A percentile compares a stretch with the other conserved stretches of the same genome.
Evolutionary conservation across 2,113 vertebrate species (phyloP).

Genomic region (Pithys albifrons): DNA sequence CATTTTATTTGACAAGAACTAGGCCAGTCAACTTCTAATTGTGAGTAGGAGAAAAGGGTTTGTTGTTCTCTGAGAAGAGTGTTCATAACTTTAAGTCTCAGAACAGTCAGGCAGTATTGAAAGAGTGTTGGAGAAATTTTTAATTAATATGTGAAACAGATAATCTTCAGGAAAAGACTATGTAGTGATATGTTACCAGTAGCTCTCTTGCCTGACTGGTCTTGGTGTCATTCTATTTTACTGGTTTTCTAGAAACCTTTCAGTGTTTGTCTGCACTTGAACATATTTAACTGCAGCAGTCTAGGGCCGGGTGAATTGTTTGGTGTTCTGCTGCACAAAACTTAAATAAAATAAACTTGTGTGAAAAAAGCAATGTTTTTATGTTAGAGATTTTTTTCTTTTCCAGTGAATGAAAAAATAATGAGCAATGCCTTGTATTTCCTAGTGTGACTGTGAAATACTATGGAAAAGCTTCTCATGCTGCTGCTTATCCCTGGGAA

Average conservation of each 20-base stretch:
- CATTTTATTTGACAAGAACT: neutral
- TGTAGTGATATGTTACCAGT: neutral
- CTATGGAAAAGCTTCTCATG: conserved; percentile 86
- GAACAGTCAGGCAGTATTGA: neutral
- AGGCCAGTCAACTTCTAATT: neutral
- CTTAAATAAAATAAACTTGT: neutral
- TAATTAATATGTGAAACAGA: neutral
- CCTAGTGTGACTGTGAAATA: conserved; percentile 88
- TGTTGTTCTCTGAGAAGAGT: neutral
- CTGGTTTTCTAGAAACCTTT: neutral
- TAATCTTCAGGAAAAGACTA: neutral
- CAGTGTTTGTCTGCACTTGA: neutral
- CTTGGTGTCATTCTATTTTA: neutral
- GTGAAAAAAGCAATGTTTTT: conserved; percentile 2
- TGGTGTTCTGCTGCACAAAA: neutral
- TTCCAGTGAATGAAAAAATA: conserved; percentile 33
- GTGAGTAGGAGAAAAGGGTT: neutral
- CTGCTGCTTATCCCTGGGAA: conserved; percentile 89
- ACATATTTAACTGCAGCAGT: neutral
- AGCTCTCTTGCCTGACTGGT: neutral
- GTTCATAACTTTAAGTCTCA: neutral
- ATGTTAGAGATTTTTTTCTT: neutral
- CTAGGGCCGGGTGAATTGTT: neutral
- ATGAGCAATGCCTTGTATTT: conserved; percentile 69
- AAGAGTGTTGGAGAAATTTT: neutral